Evolutionary conservation across 2,797 vertebrate genomes (phyloP).

Genomic region (Oceanodroma leucorhoa): DNA sequence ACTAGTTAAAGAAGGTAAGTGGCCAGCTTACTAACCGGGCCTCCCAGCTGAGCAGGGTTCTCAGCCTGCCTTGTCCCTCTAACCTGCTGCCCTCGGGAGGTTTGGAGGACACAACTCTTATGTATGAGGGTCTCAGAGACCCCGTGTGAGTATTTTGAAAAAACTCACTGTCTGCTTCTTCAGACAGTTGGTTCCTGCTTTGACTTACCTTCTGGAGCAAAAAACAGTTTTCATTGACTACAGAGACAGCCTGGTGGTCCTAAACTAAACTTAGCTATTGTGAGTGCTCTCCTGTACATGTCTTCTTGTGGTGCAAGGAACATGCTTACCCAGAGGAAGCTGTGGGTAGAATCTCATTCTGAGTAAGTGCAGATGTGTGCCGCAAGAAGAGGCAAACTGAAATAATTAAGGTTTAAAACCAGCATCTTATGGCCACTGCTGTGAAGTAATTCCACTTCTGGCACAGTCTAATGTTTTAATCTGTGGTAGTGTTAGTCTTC

Average conservation of each 20-base stretch:
- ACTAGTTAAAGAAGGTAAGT: not conserved
- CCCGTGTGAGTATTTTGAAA: not conserved
- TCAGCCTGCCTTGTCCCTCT: not conserved
- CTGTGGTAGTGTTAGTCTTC: not conserved
- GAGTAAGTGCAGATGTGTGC: not conserved
- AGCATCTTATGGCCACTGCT: not conserved
- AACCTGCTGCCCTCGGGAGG: accelerated
- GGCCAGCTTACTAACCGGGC: not conserved
- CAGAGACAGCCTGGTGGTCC: not conserved
- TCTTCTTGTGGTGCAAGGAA: not conserved
- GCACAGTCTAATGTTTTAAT: not conserved
- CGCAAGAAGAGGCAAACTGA: not conserved
- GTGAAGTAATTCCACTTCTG: not conserved
- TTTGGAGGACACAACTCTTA: not conserved
- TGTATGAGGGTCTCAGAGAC: not conserved
- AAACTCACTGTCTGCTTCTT: not conserved
- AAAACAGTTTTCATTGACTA: not conserved
- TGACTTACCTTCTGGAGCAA: not conserved
- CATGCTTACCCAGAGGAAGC: not conserved
- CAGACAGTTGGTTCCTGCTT: not conserved
- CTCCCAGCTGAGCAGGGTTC: not conserved
- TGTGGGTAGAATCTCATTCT: not conserved
- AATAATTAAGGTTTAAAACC: not conserved
- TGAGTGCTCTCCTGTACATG: not conserved
- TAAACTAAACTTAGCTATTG: not conserved